Base-by-base conservation (phyloP, 1,140 invertebrate species). In the Branchinecta lindahli region DNA sequence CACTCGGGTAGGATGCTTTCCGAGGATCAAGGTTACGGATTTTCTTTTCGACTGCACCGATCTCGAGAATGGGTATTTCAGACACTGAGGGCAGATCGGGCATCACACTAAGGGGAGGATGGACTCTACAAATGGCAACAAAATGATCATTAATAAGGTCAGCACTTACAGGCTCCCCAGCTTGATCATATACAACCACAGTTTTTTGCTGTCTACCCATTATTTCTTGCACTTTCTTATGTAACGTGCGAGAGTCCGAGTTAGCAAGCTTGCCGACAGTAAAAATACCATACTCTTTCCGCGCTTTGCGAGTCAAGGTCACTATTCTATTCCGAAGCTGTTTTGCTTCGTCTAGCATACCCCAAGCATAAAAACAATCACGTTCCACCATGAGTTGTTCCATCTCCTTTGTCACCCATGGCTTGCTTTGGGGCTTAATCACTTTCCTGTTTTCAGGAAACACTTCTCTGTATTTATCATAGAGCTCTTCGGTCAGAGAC, bases 381-480 rank as follows among this genome's bases (percentile, higher is more conserved):
- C 9, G 47, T 52, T 52, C 47, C 9, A 52, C 47, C 47, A 52
- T 52, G 47, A 52, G 47, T n/a, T 52, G 47, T 52, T 52, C 9
- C 9, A 52, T 52, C n/a, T 52, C n/a, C 47, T 52, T 52, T 52
- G 47, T 52, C 47, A n/a, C 47, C 47, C 47, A 52, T 52, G 47
- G 47, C n/a, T 52, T 52, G 47, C 47, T 52, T 52, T 52, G 9
- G 47, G 47, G 47, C 47, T 52, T 9, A 52, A 52, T 52, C 47
- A 52, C 47, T 52, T 52, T 52, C 47, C 9, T 52, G 9, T 52
- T 52, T 52, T 52, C 47, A 52, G 47, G 47, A 52, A 52, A 52
- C 47, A 52, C 47, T 52, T 52, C n/a, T 52, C 47, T 52, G 47
- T 52, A 52, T 52, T 52, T n/a, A 52, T 52, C 47, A n/a, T 52